Conservation (phyloP, 2,888 invertebrate genomes). For the Megamerina dolium region DNA sequence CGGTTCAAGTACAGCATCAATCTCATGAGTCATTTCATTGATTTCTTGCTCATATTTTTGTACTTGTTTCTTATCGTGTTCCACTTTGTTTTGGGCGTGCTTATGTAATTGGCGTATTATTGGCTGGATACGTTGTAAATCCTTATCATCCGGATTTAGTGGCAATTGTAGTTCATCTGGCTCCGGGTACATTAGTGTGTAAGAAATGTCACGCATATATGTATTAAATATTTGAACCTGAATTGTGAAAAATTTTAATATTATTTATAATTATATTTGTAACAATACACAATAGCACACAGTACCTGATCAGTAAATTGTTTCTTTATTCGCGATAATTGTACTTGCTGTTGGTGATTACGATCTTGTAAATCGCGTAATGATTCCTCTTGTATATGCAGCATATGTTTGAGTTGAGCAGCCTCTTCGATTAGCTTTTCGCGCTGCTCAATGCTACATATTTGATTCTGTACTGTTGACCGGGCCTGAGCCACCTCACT, state of each 20-base stretch:
- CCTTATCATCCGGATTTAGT: slow-evolving; percentile 20
- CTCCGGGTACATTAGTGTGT: slow-evolving; percentile 20
- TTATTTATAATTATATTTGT: not conserved
- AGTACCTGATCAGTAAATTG: slow-evolving; percentile 30
- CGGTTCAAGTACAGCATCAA: slow-evolving; percentile 11
- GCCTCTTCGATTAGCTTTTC: slow-evolving; percentile 28
- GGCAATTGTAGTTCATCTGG: slow-evolving; percentile 25
- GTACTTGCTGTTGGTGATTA: slow-evolving; percentile 34
- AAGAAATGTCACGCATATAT: slow-evolving; percentile 26
- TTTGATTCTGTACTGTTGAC: slow-evolving; percentile 23
- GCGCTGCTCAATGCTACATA: slow-evolving; percentile 25
- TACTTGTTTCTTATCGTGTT: slow-evolving; percentile 9
- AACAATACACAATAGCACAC: not conserved
- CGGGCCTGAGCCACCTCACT: slow-evolving; percentile 20
- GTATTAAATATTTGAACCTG: slow-evolving; percentile 28
- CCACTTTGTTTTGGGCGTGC: slow-evolving; percentile 2
- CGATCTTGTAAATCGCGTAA: slow-evolving; percentile 29
- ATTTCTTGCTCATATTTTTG: slow-evolving; percentile 11
- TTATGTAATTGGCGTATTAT: slow-evolving; percentile 8
- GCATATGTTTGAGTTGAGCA: slow-evolving; percentile 26
- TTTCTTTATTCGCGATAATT: slow-evolving; percentile 31
- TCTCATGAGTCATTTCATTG: slow-evolving; percentile 8
- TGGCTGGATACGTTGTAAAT: slow-evolving; percentile 18
- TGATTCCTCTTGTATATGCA: slow-evolving; percentile 29
- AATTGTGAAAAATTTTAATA: not conserved